Base-by-base conservation (phyloP, 1,140 invertebrate genomes). In the Eupeodes corollae region DNA sequence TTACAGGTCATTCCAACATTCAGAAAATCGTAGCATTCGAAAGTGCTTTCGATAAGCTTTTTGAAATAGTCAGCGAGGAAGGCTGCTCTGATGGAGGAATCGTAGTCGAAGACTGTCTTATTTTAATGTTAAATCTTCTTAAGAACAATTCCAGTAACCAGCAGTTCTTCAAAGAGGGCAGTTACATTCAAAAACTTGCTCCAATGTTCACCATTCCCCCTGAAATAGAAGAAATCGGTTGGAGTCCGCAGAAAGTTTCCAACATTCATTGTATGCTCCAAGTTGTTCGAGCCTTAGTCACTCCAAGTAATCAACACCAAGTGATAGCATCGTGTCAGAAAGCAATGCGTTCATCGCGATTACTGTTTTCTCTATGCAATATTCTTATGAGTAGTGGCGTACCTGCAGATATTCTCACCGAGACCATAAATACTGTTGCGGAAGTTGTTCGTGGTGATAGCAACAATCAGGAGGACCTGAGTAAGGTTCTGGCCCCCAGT, bases 1-100 rank as follows among this genome's bases (percentile, higher is more conserved):
- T 44, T 19, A 12, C 10, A 33, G 53, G 84, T 6, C 98, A 99
- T 75, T 87, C 91, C 0, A 97, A 97, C 68, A 94, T 99, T 56
- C 97, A 99, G 69, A 99, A 99, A 73, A 98, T 99, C 59, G 92
- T 99, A 5, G 96, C 94, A 0, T 99, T 98, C 74, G 94, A 99
- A 73, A 98, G 97, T 74, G 92, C 91, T 0, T 99, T 98, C 70
- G 94, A 98, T 71, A 78, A 88, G 53, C 74, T 99, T 33, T 88
- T 98, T 56, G 88, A 92, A 62, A 92, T 99, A 30, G 90, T 99
- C 19, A 73, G 72, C 1, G 83, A 89, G 55, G 97, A 99, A 73
- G 94, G 92, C 39, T 84, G 83, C 55, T 84, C 86, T 18, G 91
- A 98, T 72, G 95, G 93, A 44, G 93, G 93, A 26, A 95, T 99